phyloP scores from a whole-genome alignment of 2,888 invertebrate species.

The Ophion costatus region DNA sequence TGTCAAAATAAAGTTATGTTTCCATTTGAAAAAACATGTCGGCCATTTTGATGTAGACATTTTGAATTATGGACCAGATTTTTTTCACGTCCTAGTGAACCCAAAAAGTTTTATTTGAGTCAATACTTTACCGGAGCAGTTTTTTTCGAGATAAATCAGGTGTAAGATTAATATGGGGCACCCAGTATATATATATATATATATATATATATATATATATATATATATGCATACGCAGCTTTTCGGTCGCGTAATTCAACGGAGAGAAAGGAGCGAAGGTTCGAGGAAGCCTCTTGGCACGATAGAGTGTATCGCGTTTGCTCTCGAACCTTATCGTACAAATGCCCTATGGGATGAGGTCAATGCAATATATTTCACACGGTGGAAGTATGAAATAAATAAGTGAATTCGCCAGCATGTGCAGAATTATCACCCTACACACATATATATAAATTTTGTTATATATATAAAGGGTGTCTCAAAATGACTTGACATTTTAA shows the following conservation, averaged over 20 bases:
- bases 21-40: too few species aligned
- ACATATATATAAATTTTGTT: not conserved
- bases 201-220: not conserved
- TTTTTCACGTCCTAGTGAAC: too few species aligned
- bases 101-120: too few species aligned
- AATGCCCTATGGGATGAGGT: constrained; percentile 29
- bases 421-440: constrained; percentile 18
- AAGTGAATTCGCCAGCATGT: constrained; percentile 37
- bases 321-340: constrained; percentile 16
- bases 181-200: not conserved
- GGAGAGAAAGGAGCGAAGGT: constrained; percentile 38
- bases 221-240: not conserved
- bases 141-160: too few species aligned
- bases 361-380: constrained; percentile 27
- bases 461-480: too few species aligned
- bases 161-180: too few species aligned
- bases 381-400: constrained; percentile 31
- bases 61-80: too few species aligned
- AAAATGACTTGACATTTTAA: too few species aligned
- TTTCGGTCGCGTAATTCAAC: constrained; percentile 38
- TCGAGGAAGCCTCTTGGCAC: constrained; percentile 46
- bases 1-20: too few species aligned
- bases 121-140: too few species aligned
- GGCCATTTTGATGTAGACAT: too few species aligned
- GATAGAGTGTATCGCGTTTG: constrained; percentile 24